Conservation (phyloP, 1,140 invertebrate genomes). For the Pemphigus obesinymphae region DNA sequence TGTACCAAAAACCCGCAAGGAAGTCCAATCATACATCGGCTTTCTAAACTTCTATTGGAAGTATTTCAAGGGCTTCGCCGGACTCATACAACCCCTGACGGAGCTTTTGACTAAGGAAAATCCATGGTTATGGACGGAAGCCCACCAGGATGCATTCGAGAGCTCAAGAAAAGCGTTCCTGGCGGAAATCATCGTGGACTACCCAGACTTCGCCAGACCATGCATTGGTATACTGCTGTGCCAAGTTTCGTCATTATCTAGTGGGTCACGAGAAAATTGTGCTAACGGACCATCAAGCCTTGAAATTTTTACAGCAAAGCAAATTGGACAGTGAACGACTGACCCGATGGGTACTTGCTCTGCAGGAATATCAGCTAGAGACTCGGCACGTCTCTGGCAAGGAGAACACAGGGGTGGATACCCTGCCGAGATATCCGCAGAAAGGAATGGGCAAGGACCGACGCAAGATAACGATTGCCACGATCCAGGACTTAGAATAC, state of each 20-base stretch:
- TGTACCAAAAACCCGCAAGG: not conserved
- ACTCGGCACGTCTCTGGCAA: not conserved
- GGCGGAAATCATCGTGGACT: constrained; percentile 38
- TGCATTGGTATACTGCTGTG: not conserved
- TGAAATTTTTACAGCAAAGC: not conserved
- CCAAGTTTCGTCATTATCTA: not conserved
- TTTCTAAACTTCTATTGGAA: not conserved
- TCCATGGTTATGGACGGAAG: not conserved
- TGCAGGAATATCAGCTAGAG: not conserved
- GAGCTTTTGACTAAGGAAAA: not conserved
- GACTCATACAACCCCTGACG: not conserved
- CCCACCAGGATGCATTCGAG: not conserved
- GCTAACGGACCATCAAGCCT: not conserved
- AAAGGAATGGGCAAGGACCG: not conserved
- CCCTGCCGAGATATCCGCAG: not conserved
- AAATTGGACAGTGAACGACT: not conserved
- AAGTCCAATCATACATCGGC: not conserved
- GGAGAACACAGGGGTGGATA: not conserved
- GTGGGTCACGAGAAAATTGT: not conserved
- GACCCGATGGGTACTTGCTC: not conserved
- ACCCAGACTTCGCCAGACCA: constrained; percentile 30
- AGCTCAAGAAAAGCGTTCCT: not conserved
- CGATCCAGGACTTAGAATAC: not conserved
- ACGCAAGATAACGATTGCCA: not conserved
- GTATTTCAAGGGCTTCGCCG: not conserved